Base-by-base conservation (phyloP, 30 jellyfish, hydroid and myxozoan species). In the Catostylus mosaicus region DNA sequence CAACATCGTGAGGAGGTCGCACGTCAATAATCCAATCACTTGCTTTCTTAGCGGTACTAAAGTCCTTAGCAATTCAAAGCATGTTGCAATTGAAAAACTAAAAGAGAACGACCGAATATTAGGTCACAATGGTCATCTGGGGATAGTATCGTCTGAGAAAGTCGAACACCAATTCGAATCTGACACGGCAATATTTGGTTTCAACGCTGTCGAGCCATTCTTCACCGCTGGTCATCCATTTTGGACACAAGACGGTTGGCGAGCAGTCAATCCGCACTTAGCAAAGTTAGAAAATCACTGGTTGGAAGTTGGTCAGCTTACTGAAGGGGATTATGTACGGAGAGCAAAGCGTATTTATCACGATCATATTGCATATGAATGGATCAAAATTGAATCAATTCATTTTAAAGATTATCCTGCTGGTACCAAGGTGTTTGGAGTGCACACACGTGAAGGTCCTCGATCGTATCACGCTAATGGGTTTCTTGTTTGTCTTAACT, bases 191-290 rank as follows among this genome's bases (percentile, higher is more conserved):
- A n/a, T 59, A n/a, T 82, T 67, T 82, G 92, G 92, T 2, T 57
- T 82, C 60, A 82, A 82, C 27, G 85, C 30, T 14, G 73, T n/a
- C 1, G 77, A 52, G 57, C 85, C 85, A 4, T 82, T 82, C 70
- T 82, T 82, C 40, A 34, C 71, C 20, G 35, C 85, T 16, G 35
- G 92, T 33, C 92, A 69, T 73, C 92, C 92, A 54, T 82, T 82
- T 68, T 82, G 92, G 92, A 82, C 85, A 20, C 92, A 82, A 43
- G 80, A 69, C 68, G 92, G 92, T 40, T 82, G 92, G 92, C 30
- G 92, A 18, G 92, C 92, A 19, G 80, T 82, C 14, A 60, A 82
- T 52, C 92, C 92, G 30, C 92, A 82, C 34, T 16, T 32, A 11
- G 85, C 92, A 30, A 66, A 63, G 35, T 6, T 0, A 33, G 92